A percentile compares a stretch with the other conserved stretches of the same genome.
Conservation (phyloP, 1,140 invertebrate species). For the Ceratina australensis region DNA sequence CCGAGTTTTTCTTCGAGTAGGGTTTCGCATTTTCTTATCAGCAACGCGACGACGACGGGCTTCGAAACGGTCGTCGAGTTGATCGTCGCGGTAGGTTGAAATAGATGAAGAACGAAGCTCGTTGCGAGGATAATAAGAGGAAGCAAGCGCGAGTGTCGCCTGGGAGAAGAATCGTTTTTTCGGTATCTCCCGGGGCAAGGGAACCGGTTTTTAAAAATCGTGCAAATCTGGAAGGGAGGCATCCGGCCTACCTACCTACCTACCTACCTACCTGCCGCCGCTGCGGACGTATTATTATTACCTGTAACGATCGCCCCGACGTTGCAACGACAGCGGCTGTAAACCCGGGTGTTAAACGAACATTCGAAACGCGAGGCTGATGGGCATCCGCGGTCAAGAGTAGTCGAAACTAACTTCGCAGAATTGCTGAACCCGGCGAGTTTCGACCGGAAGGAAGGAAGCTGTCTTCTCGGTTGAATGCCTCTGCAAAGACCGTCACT, state of each 20-base stretch:
- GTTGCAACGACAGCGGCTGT: slow-evolving; percentile 31
- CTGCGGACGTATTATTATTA: slow-evolving; percentile 35
- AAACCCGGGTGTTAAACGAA: slow-evolving; percentile 22
- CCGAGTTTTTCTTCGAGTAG: no score
- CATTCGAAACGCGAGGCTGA: slow-evolving; percentile 23
- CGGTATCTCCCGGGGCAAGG: neutral
- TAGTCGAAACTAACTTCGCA: slow-evolving; percentile 44
- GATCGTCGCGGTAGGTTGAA: no score
- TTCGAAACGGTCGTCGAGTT: no score
- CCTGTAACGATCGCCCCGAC: slow-evolving; percentile 26
- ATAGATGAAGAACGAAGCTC: no score
- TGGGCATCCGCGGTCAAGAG: slow-evolving; percentile 33
- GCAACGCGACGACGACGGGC: no score
- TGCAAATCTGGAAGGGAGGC: slow-evolving; percentile 21
- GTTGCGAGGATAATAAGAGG: neutral
- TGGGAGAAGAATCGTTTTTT: slow-evolving; percentile 30
- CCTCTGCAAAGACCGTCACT: slow-evolving; percentile 20
- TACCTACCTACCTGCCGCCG: no score
- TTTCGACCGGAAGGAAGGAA: slow-evolving; percentile 51
- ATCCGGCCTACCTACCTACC: slow-evolving; percentile 29
- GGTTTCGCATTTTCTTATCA: no score
- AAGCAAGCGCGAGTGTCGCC: slow-evolving; percentile 10
- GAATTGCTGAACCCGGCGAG: slow-evolving; percentile 33
- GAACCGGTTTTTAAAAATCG: slow-evolving; percentile 48
- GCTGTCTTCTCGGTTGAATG: slow-evolving; percentile 39